Evolutionary conservation across 2,797 vertebrate genomes (phyloP).

Genomic region (Taenioides sp.): DNA sequence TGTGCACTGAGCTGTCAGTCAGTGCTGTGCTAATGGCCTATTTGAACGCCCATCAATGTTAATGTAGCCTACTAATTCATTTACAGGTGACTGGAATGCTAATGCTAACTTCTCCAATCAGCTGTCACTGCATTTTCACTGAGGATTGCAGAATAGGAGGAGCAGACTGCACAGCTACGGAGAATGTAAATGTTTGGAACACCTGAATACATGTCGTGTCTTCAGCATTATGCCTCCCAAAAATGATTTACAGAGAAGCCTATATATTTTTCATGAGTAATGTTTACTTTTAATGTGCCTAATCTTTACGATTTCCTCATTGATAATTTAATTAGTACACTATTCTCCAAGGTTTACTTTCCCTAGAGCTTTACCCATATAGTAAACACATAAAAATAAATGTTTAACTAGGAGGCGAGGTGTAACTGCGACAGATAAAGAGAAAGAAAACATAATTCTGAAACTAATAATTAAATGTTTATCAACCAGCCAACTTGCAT

Average conservation of each 20-base stretch:
- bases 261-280: neutral
- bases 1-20: slow-evolving; percentile 2
- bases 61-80: slow-evolving; percentile 34
- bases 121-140: neutral
- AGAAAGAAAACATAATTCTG: neutral
- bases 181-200: neutral
- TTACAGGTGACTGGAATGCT: slow-evolving; percentile 48
- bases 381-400: neutral
- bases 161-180: neutral
- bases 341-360: neutral
- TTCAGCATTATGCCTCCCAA: neutral
- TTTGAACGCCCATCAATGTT: slow-evolving; percentile 53
- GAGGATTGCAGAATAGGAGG: neutral
- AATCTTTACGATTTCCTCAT: neutral
- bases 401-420: neutral
- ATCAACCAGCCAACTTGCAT: neutral
- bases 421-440: neutral
- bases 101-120: slow-evolving; percentile 31
- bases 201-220: too few relatives aligned
- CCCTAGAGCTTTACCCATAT: neutral
- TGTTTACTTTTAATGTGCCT: neutral
- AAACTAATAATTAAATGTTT: neutral
- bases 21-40: slow-evolving; percentile 31
- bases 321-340: neutral
- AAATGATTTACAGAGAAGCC: too few relatives aligned